Base-by-base conservation (phyloP, 92 coral and sea anemone species). In the Nematostella vectensis region DNA sequence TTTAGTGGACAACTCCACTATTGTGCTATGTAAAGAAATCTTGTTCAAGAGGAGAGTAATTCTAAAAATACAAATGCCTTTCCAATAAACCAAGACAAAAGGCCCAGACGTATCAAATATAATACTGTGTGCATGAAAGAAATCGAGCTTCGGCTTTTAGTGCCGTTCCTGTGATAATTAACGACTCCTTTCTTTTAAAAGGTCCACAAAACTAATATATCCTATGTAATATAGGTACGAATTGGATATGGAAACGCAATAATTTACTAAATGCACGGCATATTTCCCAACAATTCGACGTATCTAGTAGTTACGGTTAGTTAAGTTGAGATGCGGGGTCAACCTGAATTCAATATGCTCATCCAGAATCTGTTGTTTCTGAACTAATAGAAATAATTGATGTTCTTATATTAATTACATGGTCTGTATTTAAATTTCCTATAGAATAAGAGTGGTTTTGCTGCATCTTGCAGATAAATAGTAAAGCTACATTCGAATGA, bases 81-180 rank as follows among this genome's bases (percentile, higher is more conserved):
- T 67, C 65, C 69, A 85, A 74, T 54, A 87, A 57, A 36, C 22
- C 67, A 43, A 55, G 33, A 85, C 88, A 85, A 85, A 81, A 40
- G 80, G 51, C 18, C 44, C 71, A 85, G 95, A 85, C 95, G 80
- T 80, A 85, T 80, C 95, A 85, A 75, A 54, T 45, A 39, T 57
- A 31, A 47, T 63, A 58, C 79, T 80, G 78, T 79, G 76, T 85
- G 55, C 72, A 36, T 16, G 23, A 59, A 65, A 85, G 88, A 80
- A 87, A 85, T 50, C 58, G 68, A 73, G 65, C 38, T 51, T 63
- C 58, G 65, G 58, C 37, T 43, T 59, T 70, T 77, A 71, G 63
- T 63, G 64, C 47, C 55, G 79, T 63, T 71, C 58, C 38, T 40
- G 58, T 11, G 30, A 48, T 18, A n/a, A n/a, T n/a, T n/a, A n/a